Evolutionary conservation across 2,113 vertebrate species (phyloP).

Genomic region (Lepus timidus): DNA sequence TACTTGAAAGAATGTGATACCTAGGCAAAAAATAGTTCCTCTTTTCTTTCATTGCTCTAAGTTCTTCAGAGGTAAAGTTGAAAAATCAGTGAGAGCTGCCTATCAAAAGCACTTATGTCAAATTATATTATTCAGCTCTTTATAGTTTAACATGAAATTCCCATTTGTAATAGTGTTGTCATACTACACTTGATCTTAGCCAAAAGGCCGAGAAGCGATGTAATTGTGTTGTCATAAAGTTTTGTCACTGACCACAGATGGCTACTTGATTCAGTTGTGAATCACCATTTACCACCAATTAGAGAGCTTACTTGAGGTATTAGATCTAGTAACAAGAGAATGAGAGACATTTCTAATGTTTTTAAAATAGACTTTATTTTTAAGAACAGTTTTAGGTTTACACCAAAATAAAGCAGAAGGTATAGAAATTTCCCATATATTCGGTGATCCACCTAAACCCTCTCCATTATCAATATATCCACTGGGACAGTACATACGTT

Average conservation of each 20-base stretch:
- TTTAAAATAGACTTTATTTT: not conserved
- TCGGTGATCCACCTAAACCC: not conserved
- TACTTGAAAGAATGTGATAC: conserved; percentile 1
- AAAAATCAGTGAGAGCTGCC: conserved; percentile 50
- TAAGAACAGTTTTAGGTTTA: not conserved
- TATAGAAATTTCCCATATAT: not conserved
- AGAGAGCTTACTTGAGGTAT: not conserved
- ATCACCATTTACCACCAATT: not conserved
- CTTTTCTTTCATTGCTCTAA: conserved; percentile 5
- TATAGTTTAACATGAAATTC: not conserved
- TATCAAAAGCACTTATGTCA: not conserved
- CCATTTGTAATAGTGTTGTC: conserved; percentile 47
- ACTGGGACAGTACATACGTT: not conserved
- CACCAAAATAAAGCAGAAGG: not conserved
- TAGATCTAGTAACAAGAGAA: not conserved
- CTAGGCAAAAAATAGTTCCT: not conserved
- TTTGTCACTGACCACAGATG: not conserved
- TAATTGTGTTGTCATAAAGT: not conserved
- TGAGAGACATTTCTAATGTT: not conserved
- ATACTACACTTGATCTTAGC: not conserved
- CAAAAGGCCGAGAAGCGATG: too few relatives aligned
- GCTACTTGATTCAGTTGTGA: not conserved
- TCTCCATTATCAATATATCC: not conserved
- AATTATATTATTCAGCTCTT: conserved; percentile 9
- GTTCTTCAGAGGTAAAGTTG: not conserved